phyloP scores from a whole-genome alignment of 2,888 invertebrate genomes.

The Dusona sp. region DNA sequence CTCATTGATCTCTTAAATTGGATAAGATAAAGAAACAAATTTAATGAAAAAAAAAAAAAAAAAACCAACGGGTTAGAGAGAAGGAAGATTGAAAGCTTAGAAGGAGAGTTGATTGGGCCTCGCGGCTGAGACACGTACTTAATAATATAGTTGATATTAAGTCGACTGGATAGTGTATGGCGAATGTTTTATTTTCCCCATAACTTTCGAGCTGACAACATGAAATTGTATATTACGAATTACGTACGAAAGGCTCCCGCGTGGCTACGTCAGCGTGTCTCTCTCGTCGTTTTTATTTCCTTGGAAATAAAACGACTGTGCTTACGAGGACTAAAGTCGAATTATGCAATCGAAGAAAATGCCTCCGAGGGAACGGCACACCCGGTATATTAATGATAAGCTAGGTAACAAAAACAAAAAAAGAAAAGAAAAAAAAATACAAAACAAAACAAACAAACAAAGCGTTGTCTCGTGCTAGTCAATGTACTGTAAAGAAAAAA shows the following conservation, averaged over 20 bases:
- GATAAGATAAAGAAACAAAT: constrained; percentile 43
- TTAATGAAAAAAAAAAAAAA: neutral
- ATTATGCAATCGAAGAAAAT: constrained; percentile 10
- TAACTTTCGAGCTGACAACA: constrained; percentile 25
- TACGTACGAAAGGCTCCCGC: constrained; percentile 16
- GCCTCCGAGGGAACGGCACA: constrained; percentile 45
- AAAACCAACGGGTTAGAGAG: constrained; percentile 3
- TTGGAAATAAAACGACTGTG: neutral
- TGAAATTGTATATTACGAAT: constrained; percentile 16
- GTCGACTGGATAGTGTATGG: constrained; percentile 27
- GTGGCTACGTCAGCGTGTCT: constrained; percentile 15
- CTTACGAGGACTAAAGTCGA: neutral
- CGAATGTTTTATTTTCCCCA: constrained; percentile 39
- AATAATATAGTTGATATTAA: constrained; percentile 68
- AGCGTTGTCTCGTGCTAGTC: constrained; percentile 67
- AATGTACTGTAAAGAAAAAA: constrained; percentile 53
- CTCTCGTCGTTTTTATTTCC: neutral
- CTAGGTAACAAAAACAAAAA: constrained; percentile 48
- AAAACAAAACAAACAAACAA: constrained; percentile 29
- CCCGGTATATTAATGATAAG: constrained; percentile 54
- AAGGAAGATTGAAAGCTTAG: constrained; percentile 25
- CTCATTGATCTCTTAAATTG: constrained; percentile 59
- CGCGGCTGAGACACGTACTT: constrained; percentile 69
- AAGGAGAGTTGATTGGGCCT: constrained; percentile 37
- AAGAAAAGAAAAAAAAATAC: constrained; percentile 39